These are phyloP conservation scores for Drosophila mojavensis DNA, from an alignment of 1,140 invertebrate genomes.

Conservation along the genomic window DNA sequence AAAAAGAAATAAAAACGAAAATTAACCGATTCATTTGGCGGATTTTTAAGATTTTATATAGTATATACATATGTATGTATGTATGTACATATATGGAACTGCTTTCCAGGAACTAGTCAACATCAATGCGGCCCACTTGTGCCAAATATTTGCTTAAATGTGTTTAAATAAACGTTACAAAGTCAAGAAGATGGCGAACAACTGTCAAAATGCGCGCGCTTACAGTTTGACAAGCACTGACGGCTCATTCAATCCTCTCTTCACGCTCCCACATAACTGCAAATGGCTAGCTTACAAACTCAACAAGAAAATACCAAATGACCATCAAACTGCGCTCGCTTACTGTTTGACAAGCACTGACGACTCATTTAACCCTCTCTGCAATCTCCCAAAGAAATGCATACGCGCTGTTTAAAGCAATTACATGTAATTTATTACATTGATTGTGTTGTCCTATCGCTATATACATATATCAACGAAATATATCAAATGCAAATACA, in stretches of 20 bases:
- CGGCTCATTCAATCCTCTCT: not conserved
- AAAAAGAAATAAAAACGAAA: conserved; percentile 15
- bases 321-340: conserved; percentile 13
- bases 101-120: conserved; percentile 29
- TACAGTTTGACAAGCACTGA: not conserved
- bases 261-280: not conserved
- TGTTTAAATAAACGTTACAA: conserved; percentile 40
- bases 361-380: not conserved
- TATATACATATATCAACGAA: conserved; percentile 56
- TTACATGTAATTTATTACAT: conserved; percentile 75
- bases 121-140: conserved; percentile 13
- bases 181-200: conserved; percentile 31
- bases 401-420: conserved; percentile 56
- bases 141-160: conserved; percentile 4
- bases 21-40: conserved; percentile 22
- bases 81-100: not conserved
- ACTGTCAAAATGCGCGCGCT: conserved; percentile 17
- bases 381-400: not conserved
- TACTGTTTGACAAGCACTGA: not conserved
- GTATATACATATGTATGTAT: no score
- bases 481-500: not conserved
- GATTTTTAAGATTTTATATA: conserved; percentile 17
- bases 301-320: conserved; percentile 28
- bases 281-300: no score
- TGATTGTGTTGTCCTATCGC: conserved; percentile 74